Percentiles rank a stretch among this genome's conserved stretches.
Conservation (phyloP, 2,888 invertebrate genomes). For the Aspidiotus destructor region DNA sequence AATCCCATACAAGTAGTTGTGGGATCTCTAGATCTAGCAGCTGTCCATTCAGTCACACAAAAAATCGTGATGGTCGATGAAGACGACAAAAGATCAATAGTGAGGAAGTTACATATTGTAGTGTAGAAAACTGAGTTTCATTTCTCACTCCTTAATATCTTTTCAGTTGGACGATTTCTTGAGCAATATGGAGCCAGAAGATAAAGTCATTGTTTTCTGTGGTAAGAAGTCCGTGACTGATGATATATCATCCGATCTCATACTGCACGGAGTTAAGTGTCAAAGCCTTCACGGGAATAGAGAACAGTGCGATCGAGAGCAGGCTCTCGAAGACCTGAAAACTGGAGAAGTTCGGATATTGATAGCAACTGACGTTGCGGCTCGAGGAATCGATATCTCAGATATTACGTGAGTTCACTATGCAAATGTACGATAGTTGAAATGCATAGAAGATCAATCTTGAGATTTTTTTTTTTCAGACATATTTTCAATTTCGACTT, state of each 20-base stretch:
- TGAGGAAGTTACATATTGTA: background rate
- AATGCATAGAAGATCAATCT: too few relatives aligned
- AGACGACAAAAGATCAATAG: constrained; percentile 49
- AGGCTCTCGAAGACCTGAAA: constrained; percentile 72
- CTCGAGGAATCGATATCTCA: constrained; percentile 84
- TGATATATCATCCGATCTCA: constrained; percentile 69
- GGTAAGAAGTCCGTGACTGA: constrained; percentile 76
- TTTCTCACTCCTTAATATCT: background rate
- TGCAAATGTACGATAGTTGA: constrained; percentile 1
- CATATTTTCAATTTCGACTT: constrained; percentile 88
- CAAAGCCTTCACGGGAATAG: constrained; percentile 74
- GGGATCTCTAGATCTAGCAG: constrained; percentile 77
- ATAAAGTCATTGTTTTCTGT: constrained; percentile 85
- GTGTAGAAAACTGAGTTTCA: background rate
- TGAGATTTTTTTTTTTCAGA: constrained; percentile 45
- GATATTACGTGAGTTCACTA: constrained; percentile 57
- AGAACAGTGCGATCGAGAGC: constrained; percentile 56
- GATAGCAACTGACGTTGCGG: constrained; percentile 91
- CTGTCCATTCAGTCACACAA: constrained; percentile 80
- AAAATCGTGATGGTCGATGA: constrained; percentile 64
- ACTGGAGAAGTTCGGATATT: constrained; percentile 69
- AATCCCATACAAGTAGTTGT: constrained; percentile 85
- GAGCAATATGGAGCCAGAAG: constrained; percentile 55
- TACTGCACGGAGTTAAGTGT: constrained; percentile 56
- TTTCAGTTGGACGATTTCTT: constrained; percentile 59